Percentiles rank a stretch among this genome's conserved stretches.
phyloP scores from a whole-genome alignment of 2,113 vertebrate species.

The Muscicapa adusta region DNA sequence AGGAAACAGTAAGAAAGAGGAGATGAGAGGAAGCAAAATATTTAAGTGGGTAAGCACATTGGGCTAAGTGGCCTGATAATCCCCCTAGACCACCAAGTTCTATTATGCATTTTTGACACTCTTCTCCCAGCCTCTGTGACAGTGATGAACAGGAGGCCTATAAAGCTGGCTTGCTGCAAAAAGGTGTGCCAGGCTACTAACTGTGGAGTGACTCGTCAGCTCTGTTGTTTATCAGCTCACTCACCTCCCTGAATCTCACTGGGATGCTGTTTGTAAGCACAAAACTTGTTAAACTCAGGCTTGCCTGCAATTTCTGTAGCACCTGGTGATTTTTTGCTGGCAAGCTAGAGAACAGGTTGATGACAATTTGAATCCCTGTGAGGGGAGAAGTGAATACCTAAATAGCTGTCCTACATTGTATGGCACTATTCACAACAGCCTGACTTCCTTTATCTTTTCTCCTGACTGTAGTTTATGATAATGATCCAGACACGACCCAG shows the following conservation, averaged over 20 bases:
- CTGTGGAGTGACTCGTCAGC: background rate
- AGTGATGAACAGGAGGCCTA: background rate
- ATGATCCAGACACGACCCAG: background rate
- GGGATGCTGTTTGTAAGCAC: background rate
- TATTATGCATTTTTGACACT: background rate
- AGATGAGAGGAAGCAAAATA: background rate
- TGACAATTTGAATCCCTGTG: background rate
- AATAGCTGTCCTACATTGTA: constrained; percentile 31
- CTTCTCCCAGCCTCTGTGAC: background rate
- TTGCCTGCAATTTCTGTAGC: background rate
- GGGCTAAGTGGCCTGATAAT: background rate
- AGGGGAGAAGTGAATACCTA: constrained; percentile 1
- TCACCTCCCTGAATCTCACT: background rate
- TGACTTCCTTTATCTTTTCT: background rate
- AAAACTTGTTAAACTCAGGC: background rate
- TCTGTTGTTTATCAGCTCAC: background rate
- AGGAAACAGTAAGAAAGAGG: background rate
- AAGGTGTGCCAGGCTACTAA: background rate
- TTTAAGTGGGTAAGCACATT: background rate
- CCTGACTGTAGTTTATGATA: background rate
- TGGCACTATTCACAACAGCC: background rate
- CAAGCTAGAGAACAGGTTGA: background rate
- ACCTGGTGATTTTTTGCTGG: background rate
- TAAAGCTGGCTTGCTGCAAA: background rate
- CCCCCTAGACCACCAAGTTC: background rate